These are phyloP conservation scores for Drosophila melanosoma DNA, from an alignment of 2,888 invertebrate genomes.

Conservation along the genomic window DNA sequence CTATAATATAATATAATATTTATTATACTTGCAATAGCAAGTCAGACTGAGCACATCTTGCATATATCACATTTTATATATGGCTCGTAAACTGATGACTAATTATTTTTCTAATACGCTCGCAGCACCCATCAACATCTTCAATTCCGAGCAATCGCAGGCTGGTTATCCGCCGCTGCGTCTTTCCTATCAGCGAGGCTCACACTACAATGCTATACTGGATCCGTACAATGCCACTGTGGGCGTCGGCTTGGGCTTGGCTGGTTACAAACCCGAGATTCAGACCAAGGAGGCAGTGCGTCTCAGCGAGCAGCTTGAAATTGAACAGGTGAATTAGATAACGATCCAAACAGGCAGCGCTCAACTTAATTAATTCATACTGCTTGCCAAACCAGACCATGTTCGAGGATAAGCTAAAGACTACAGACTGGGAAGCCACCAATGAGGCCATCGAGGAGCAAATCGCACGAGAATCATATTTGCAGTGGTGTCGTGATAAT, in stretches of 20 bases:
- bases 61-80: background rate
- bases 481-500: constrained; percentile 91
- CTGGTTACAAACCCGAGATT: constrained; percentile 91
- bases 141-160: constrained; percentile 90
- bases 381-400: constrained; percentile 87
- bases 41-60: background rate
- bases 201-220: constrained; percentile 95
- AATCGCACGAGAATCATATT: constrained; percentile 93
- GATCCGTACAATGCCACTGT: constrained; percentile 93
- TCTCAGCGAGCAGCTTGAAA: constrained; percentile 91
- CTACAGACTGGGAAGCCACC: constrained; percentile 96
- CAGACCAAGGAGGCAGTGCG: constrained; percentile 90
- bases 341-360: background rate
- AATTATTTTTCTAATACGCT: constrained; percentile 26
- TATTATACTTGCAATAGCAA: no score
- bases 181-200: constrained; percentile 93
- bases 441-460: constrained; percentile 96
- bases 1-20: background rate
- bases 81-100: background rate
- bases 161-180: constrained; percentile 92
- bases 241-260: constrained; percentile 93
- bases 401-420: constrained; percentile 94
- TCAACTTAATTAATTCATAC: background rate
- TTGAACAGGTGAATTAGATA: constrained; percentile 88
- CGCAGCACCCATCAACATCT: constrained; percentile 94